These are phyloP conservation scores for Drosophila mimica DNA, from an alignment of 2,888 invertebrate genomes.

Conservation along the genomic window DNA sequence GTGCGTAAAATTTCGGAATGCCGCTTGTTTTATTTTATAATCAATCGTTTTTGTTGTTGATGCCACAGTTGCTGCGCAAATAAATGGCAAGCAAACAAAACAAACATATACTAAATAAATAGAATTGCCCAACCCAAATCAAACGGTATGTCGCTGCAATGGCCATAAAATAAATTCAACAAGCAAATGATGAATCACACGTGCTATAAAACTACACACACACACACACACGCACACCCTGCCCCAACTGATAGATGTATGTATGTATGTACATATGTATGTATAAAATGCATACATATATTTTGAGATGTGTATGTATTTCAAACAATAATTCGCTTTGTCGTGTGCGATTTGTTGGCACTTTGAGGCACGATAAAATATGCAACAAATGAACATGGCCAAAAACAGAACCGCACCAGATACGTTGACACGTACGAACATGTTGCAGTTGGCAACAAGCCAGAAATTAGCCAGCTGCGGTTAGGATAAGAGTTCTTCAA, in stretches of 20 bases:
- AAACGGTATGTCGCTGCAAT: conserved; percentile 46
- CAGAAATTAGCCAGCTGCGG: conserved; percentile 67
- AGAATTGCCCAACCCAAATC: conserved; percentile 25
- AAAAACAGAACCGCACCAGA: conserved; percentile 34
- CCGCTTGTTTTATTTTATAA: conserved; percentile 54
- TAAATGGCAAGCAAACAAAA: conserved; percentile 37
- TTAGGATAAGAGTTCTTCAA: conserved; percentile 48
- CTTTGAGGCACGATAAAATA: conserved; percentile 50
- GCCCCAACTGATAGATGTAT: neutral
- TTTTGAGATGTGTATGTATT: neutral
- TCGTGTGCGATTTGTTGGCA: conserved; percentile 59
- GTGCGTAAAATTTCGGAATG: conserved; percentile 59
- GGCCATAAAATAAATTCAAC: conserved; percentile 45
- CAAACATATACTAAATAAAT: conserved; percentile 37
- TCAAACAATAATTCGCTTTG: conserved; percentile 32
- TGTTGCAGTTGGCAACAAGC: conserved; percentile 57
- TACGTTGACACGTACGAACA: conserved; percentile 14
- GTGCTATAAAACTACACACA: conserved; percentile 18
- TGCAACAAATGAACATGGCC: conserved; percentile 72
- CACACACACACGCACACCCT: neutral
- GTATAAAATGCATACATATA: neutral
- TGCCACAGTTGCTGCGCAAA: conserved; percentile 31
- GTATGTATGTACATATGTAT: neutral
- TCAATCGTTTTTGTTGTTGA: conserved; percentile 40
- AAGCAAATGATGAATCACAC: conserved; percentile 47